Evolutionary conservation across 2,888 invertebrate species (phyloP).

Genomic region (Orgyia antiqua): DNA sequence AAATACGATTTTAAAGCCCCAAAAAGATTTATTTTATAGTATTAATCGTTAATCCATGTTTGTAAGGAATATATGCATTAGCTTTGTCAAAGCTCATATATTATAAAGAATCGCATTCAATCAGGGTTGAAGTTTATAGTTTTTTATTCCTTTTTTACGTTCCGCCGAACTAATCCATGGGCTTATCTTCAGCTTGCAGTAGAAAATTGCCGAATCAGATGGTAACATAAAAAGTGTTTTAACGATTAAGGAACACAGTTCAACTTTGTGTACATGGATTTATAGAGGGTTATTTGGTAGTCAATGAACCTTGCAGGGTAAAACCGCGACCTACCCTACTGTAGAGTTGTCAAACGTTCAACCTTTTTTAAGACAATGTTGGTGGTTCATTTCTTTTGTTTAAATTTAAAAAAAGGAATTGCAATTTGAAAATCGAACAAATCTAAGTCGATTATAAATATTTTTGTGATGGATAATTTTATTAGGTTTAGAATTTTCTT

Average conservation of each 20-base stretch:
- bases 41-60: conserved; percentile 17
- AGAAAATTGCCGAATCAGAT: conserved; percentile 40
- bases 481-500: neutral
- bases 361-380: conserved; percentile 12
- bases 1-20: too few species aligned
- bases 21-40: too few species aligned
- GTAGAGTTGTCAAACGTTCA: conserved; percentile 39
- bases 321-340: conserved; percentile 70
- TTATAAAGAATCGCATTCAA: conserved; percentile 46
- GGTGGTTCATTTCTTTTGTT: neutral
- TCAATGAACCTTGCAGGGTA: conserved; percentile 58
- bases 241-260: conserved; percentile 18
- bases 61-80: conserved; percentile 14
- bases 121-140: conserved; percentile 46
- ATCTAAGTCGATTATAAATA: neutral
- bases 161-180: conserved; percentile 59
- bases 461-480: neutral
- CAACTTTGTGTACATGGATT: conserved; percentile 22
- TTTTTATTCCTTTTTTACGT: conserved; percentile 60
- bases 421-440: too few species aligned
- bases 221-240: conserved; percentile 19
- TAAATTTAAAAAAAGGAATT: neutral
- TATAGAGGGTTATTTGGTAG: conserved; percentile 44
- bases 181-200: conserved; percentile 68
- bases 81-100: conserved; percentile 26